These are phyloP conservation scores for Monoplex corrugatus DNA, from an alignment of 2,888 invertebrate species.

Conservation along the genomic window DNA sequence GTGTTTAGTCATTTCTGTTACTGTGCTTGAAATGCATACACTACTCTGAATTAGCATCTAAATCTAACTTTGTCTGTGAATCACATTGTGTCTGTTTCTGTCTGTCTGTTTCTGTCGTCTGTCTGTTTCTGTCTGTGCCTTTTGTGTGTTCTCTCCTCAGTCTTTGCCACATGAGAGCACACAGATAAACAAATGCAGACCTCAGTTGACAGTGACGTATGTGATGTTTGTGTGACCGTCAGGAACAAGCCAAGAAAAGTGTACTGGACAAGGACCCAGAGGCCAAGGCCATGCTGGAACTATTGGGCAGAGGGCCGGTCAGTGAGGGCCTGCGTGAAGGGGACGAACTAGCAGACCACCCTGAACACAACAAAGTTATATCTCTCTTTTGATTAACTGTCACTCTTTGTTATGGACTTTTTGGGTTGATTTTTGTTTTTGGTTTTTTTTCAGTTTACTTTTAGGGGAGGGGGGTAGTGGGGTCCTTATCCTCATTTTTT, in stretches of 20 bases:
- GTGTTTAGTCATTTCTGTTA: too few relatives aligned
- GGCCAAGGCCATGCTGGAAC: constrained; percentile 91
- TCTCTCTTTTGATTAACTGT: constrained; percentile 57
- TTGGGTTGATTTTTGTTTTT: not conserved
- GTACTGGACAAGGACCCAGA: constrained; percentile 85
- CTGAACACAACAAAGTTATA: constrained; percentile 64
- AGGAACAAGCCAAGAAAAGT: constrained; percentile 62
- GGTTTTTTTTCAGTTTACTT: not conserved
- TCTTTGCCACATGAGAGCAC: too few relatives aligned
- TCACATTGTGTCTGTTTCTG: too few relatives aligned
- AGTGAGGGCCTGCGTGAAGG: constrained; percentile 89
- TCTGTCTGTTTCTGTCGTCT: too few relatives aligned
- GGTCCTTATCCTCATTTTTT: not conserved
- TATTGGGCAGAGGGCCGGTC: constrained; percentile 90
- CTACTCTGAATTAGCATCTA: too few relatives aligned
- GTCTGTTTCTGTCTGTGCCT: too few relatives aligned
- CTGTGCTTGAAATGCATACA: too few relatives aligned
- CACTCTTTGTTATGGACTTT: not conserved
- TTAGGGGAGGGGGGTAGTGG: not conserved
- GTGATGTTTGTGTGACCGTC: not conserved
- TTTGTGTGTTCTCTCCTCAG: not conserved
- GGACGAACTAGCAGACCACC: constrained; percentile 68
- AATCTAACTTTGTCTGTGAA: too few relatives aligned
- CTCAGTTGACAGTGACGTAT: not conserved
- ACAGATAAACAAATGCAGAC: too few relatives aligned